phyloP scores from a whole-genome alignment of 2,797 vertebrate species.

The Danio jaintianensis region DNA sequence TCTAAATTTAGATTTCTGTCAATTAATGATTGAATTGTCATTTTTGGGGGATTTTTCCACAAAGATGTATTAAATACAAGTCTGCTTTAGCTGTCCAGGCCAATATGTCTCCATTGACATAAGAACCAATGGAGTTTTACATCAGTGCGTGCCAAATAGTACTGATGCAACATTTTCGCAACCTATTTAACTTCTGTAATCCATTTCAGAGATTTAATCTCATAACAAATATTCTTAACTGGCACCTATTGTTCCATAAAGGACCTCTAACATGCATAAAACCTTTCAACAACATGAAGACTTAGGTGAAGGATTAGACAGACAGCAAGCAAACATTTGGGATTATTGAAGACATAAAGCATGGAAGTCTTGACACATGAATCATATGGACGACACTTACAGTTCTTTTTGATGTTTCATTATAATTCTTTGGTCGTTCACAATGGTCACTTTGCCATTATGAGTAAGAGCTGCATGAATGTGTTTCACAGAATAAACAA shows the following conservation, averaged over 20 bases:
- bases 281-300: too few relatives aligned
- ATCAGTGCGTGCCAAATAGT: background rate
- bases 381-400: background rate
- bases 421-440: background rate
- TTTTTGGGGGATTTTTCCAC: background rate
- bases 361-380: background rate
- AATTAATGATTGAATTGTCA: background rate
- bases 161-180: background rate
- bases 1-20: too few relatives aligned
- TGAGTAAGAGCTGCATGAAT: background rate
- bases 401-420: background rate
- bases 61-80: background rate
- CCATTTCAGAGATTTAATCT: background rate
- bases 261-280: too few relatives aligned
- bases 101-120: background rate
- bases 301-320: background rate
- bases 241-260: too few relatives aligned
- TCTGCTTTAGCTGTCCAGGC: background rate
- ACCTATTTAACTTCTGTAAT: background rate
- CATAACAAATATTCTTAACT: too few relatives aligned
- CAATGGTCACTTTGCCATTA: background rate
- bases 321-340: conserved; percentile 13
- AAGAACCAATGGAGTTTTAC: background rate
- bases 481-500: background rate
- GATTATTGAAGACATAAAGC: background rate